Conservation (phyloP, 1,140 invertebrate genomes). For the Drosophila erecta region DNA sequence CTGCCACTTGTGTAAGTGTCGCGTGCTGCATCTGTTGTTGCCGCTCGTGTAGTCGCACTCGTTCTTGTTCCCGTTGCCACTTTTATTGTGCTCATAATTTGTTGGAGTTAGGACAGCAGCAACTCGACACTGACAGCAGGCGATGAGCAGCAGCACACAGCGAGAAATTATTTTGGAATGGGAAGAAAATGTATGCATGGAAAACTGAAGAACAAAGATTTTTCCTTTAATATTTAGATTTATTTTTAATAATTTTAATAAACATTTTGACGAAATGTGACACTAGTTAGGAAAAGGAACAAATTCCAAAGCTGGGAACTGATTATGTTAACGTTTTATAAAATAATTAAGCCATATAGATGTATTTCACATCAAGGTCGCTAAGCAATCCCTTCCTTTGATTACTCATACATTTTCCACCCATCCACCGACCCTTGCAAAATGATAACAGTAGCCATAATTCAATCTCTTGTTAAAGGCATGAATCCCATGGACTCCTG, state of each 20-base stretch:
- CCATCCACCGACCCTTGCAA: background rate
- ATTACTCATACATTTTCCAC: no score
- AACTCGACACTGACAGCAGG: slow-evolving; percentile 47
- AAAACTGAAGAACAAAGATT: no score
- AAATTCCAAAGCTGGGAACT: no score
- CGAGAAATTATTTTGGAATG: background rate
- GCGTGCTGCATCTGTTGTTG: slow-evolving; percentile 46
- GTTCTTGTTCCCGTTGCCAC: slow-evolving; percentile 35
- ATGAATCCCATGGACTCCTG: background rate
- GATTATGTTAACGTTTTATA: no score
- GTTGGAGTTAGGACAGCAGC: slow-evolving; percentile 56
- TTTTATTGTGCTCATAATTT: slow-evolving; percentile 72
- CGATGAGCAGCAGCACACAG: slow-evolving; percentile 5
- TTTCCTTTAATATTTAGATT: no score
- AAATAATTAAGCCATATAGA: no score
- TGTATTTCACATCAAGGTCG: no score
- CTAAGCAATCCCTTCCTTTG: no score
- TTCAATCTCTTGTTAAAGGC: background rate
- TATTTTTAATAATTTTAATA: no score
- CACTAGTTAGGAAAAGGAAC: no score
- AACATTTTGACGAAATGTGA: no score
- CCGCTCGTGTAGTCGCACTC: slow-evolving; percentile 35
- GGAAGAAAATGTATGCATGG: no score
- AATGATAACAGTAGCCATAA: background rate
- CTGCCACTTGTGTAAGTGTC: slow-evolving; percentile 58